These are phyloP conservation scores for Eilema caniola DNA, from an alignment of 2,888 invertebrate genomes.

Conservation along the genomic window DNA sequence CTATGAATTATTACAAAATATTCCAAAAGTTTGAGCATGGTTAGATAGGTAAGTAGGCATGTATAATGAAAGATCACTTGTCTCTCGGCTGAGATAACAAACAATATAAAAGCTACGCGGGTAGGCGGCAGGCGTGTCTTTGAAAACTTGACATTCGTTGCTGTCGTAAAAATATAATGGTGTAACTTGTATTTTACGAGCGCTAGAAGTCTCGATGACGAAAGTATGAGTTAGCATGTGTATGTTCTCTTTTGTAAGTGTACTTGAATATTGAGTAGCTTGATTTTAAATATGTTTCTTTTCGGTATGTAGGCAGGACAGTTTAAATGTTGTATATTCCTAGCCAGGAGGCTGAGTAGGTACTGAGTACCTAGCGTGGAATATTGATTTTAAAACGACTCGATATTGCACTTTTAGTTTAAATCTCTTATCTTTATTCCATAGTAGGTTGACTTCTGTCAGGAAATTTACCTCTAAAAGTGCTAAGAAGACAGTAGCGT, in stretches of 20 bases:
- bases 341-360: no score
- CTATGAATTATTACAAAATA: background rate
- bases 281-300: constrained; percentile 14
- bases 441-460: no score
- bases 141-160: constrained; percentile 82
- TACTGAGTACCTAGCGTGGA: no score
- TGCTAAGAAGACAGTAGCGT: no score
- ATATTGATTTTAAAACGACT: no score
- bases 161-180: constrained; percentile 83
- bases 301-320: background rate
- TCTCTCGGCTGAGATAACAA: constrained; percentile 62
- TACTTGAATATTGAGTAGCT: constrained; percentile 38
- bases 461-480: no score
- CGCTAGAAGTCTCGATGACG: constrained; percentile 66
- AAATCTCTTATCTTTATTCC: no score
- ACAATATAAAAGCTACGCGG: constrained; percentile 53
- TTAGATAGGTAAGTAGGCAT: constrained; percentile 20
- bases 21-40: constrained; percentile 1
- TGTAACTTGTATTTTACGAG: constrained; percentile 83
- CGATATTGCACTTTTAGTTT: no score
- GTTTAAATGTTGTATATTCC: no score
- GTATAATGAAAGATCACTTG: constrained; percentile 48
- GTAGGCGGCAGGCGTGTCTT: constrained; percentile 64
- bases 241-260: constrained; percentile 36
- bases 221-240: constrained; percentile 62